These are phyloP conservation scores for Erythrolamprus reginae DNA, from an alignment of 2,113 vertebrate genomes.

Conservation along the genomic window DNA sequence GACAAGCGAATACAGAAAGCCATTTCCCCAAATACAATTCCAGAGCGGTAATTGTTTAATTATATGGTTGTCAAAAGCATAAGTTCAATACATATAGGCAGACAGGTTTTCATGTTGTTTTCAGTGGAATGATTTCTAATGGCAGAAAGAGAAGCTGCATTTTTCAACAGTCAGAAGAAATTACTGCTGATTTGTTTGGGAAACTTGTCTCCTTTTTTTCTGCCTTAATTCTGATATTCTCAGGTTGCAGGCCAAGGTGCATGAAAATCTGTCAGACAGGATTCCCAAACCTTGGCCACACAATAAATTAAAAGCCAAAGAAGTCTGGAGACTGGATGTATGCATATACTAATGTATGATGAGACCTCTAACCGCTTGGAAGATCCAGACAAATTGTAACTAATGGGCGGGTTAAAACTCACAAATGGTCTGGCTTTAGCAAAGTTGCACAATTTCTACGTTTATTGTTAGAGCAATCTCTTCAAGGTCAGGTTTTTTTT, in stretches of 20 bases:
- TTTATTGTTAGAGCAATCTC: neutral
- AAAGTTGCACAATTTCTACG: neutral
- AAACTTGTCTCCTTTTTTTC: conserved; percentile 10
- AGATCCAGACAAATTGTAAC: neutral
- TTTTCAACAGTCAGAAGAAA: conserved; percentile 16
- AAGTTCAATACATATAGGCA: neutral
- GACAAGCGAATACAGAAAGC: neutral
- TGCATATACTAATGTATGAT: neutral
- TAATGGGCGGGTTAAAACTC: neutral
- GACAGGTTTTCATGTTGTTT: neutral
- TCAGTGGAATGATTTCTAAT: neutral
- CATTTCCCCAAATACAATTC: neutral
- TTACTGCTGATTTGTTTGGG: conserved; percentile 16
- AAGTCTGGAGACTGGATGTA: neutral
- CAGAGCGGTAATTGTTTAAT: conserved; percentile 9
- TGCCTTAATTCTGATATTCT: conserved; percentile 23
- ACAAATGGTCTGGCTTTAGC: neutral
- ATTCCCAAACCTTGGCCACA: neutral
- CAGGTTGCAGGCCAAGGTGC: neutral
- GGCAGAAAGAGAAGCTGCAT: neutral
- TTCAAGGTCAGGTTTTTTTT: neutral
- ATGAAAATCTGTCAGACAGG: neutral
- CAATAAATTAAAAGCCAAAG: neutral
- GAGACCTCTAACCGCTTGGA: neutral
- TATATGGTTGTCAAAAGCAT: conserved; percentile 12